Percentiles rank a stretch among this genome's conserved stretches.
These are phyloP conservation scores for Babylonia areolata DNA, from an alignment of 1,140 invertebrate genomes.

Conservation along the genomic window DNA sequence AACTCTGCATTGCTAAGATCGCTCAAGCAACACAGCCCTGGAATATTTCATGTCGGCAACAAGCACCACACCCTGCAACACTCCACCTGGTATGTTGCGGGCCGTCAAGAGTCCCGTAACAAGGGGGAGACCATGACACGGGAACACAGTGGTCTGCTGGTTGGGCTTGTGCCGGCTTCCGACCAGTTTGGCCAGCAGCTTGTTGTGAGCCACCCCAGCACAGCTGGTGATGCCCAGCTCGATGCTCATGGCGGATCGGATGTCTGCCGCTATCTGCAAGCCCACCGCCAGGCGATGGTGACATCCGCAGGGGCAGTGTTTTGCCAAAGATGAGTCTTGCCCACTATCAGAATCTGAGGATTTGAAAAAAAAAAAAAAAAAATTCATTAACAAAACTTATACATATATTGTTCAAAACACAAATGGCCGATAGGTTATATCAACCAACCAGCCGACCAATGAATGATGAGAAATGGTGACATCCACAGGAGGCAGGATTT, in stretches of 20 bases:
- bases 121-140: constrained; percentile 81
- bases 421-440: too few species aligned
- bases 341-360: neutral
- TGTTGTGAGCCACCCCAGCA: constrained; percentile 89
- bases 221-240: constrained; percentile 84
- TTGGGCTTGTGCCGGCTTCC: constrained; percentile 84
- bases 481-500: too few species aligned
- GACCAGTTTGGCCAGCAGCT: constrained; percentile 87
- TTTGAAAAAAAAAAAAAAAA: too few species aligned
- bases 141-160: constrained; percentile 86
- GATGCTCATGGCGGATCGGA: constrained; percentile 54
- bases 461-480: too few species aligned
- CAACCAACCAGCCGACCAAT: too few species aligned
- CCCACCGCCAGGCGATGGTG: constrained; percentile 53
- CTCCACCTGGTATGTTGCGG: constrained; percentile 61
- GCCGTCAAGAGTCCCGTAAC: constrained; percentile 74
- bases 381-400: too few species aligned
- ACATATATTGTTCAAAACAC: too few species aligned
- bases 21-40: too few species aligned
- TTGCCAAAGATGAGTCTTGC: neutral
- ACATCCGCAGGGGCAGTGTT: constrained; percentile 62
- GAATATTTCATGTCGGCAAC: too few species aligned
- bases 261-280: constrained; percentile 66
- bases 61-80: too few species aligned
- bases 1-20: too few species aligned